Base-by-base conservation (phyloP, 2,888 invertebrate species). In the Ptilodon capucinus region DNA sequence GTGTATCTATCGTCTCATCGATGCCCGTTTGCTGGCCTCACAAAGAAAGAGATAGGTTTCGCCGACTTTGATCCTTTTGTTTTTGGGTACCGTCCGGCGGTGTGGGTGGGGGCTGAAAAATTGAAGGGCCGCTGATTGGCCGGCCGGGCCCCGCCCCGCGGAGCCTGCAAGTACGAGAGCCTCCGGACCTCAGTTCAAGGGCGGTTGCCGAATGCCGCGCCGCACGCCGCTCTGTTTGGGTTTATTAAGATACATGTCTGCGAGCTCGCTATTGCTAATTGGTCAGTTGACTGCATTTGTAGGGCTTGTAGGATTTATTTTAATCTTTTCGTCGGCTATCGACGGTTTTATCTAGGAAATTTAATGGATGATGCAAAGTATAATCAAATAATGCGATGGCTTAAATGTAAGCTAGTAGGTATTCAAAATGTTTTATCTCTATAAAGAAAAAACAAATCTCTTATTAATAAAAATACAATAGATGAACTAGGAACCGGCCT, bases 41-140 rank as follows among this genome's bases (percentile, higher is more conserved):
- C 90, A 91, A 89, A 90, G 90, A 91, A 90, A 91, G 90, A 91
- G 91, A 91, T 91, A 89, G 91, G 89, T 90, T 90, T 89, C 90
- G 87, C 85, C 84, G 89, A 88, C 88, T 90, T 89, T 90, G 91
- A 90, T 89, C 90, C 91, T 90, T 90, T 91, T 91, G 91, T 91
- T 91, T 91, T 90, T 90, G 91, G 91, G 91, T 89, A 91, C 89
- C 87, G 91, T 90, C 91, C 90, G 87, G 90, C 85, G 84, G 79
- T 78, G 81, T 87, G 87, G 90, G 89, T 86, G 89, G 89, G 88
- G 88, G 89, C 85, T 83, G 86, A 89, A 90, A 90, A 91, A 89
- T 87, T 81, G 81, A 81, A 84, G 87, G 88, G 87, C 84, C 85
- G 84, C 88, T 89, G 89, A 90, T 88, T 90, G 89, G 90, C 87